Evolutionary conservation across 2,797 vertebrate species (phyloP).

Genomic region (Acanthurus tractus): DNA sequence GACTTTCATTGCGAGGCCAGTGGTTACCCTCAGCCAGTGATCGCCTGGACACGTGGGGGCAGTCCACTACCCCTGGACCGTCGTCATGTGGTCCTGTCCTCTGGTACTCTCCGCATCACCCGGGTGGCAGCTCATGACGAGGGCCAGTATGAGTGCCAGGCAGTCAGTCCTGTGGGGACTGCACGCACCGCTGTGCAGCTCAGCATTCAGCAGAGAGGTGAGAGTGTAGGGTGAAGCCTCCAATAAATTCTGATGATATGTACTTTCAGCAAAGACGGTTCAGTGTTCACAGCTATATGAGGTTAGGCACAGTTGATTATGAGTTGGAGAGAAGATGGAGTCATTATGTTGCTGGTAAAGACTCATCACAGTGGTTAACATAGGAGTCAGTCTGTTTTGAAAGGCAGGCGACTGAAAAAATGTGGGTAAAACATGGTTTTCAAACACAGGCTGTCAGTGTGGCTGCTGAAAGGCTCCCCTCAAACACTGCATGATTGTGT

Average conservation of each 20-base stretch:
- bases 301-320: not conserved
- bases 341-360: no score
- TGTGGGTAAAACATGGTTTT: no score
- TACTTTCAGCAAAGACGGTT: not conserved
- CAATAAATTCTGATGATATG: not conserved
- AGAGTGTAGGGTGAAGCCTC: constrained; percentile 25
- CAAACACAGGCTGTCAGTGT: constrained; percentile 9
- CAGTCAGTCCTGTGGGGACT: constrained; percentile 93
- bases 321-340: not conserved
- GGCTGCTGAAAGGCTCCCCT: constrained; percentile 17
- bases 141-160: constrained; percentile 98
- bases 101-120: constrained; percentile 92
- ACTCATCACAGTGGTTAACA: not conserved
- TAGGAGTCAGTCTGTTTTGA: not conserved
- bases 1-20: constrained; percentile 95
- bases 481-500: constrained; percentile 46
- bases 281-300: not conserved
- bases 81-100: constrained; percentile 92
- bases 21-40: constrained; percentile 94
- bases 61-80: constrained; percentile 92
- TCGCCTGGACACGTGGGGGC: constrained; percentile 97
- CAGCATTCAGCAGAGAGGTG: constrained; percentile 94
- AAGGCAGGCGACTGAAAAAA: not conserved
- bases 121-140: constrained; percentile 94
- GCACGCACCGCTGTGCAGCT: constrained; percentile 88